These are phyloP conservation scores for Drosophila cardini DNA, from an alignment of 1,140 invertebrate species.

Conservation along the genomic window DNA sequence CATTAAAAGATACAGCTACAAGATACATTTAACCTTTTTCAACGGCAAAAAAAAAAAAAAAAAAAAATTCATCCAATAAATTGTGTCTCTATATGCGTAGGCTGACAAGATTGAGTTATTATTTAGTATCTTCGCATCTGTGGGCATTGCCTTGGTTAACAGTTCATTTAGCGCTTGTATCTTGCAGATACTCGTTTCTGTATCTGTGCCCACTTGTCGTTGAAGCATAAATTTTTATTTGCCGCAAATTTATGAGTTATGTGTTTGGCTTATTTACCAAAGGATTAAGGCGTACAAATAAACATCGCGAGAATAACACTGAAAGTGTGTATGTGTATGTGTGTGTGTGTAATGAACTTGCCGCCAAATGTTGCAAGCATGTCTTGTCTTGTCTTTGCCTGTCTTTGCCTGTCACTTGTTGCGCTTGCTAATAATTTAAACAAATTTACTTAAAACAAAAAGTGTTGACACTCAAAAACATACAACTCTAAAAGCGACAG, in stretches of 20 bases:
- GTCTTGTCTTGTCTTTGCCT: conserved; percentile 2
- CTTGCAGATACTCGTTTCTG: conserved; percentile 44
- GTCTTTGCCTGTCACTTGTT: conserved; percentile 2
- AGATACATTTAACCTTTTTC: conserved; percentile 36
- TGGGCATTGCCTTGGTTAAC: conserved; percentile 62
- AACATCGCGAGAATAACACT: conserved; percentile 1
- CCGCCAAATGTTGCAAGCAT: conserved; percentile 39
- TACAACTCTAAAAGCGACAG: conserved; percentile 7
- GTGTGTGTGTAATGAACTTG: conserved; percentile 65
- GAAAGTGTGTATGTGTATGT: neutral
- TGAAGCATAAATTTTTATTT: conserved; percentile 74
- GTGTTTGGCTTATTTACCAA: conserved; percentile 62
- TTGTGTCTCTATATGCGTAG: conserved; percentile 26
- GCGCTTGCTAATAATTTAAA: conserved; percentile 73
- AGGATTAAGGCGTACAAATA: conserved; percentile 56
- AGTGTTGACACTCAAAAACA: conserved; percentile 34
- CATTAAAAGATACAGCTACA: neutral
- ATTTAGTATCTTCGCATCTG: conserved; percentile 63
- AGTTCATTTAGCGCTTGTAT: conserved; percentile 73
- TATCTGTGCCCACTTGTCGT: conserved; percentile 38
- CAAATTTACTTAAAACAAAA: conserved; percentile 70
- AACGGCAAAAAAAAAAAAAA: neutral
- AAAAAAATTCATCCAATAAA: neutral
- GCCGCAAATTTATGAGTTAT: conserved; percentile 80
- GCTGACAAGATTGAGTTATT: conserved; percentile 67